These are phyloP conservation scores for Australoheros scitulus DNA, from an alignment of 2,113 vertebrate genomes.

Conservation along the genomic window DNA sequence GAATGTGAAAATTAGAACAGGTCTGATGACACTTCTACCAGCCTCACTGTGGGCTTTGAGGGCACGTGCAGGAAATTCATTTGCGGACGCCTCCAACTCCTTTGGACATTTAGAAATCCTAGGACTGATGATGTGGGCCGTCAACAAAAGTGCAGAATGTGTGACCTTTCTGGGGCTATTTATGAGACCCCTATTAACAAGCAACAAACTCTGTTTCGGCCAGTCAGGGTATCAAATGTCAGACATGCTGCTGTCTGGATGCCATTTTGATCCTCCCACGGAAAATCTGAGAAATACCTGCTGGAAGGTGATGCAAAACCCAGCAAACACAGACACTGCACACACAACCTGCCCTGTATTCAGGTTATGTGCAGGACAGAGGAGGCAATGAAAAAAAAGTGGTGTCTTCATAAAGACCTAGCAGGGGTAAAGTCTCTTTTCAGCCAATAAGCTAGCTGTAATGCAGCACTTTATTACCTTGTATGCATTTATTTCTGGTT, in stretches of 20 bases:
- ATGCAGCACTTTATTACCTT: background rate
- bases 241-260: background rate
- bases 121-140: background rate
- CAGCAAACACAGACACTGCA: background rate
- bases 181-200: background rate
- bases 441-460: background rate
- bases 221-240: conserved; percentile 3
- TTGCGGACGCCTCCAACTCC: background rate
- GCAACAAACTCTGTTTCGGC: background rate
- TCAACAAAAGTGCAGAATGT: background rate
- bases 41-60: background rate
- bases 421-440: background rate
- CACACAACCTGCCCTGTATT: background rate
- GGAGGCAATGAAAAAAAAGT: background rate
- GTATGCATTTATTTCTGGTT: background rate
- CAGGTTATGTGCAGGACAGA: rapidly evolving
- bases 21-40: background rate
- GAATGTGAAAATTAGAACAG: conserved; percentile 2
- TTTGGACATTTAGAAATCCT: background rate
- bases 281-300: background rate
- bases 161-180: conserved; percentile 30
- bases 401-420: background rate
- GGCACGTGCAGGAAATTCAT: background rate
- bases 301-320: background rate
- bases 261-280: background rate